phyloP scores from a whole-genome alignment of 2,113 vertebrate species.

The Rana temporaria region DNA sequence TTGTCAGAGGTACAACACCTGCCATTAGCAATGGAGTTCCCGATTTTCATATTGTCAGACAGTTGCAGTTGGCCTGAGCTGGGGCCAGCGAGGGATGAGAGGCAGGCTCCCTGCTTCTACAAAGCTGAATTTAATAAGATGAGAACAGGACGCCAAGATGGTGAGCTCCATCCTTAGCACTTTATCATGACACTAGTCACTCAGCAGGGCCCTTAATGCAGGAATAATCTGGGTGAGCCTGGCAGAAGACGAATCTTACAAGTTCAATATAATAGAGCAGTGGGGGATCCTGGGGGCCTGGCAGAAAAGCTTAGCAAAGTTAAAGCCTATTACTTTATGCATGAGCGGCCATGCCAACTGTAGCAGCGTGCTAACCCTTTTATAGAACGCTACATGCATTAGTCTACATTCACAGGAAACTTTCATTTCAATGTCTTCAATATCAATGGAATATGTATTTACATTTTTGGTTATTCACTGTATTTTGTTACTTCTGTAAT shows the following conservation, averaged over 20 bases:
- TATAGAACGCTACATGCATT: slow-evolving; percentile 67
- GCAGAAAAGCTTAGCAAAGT: slow-evolving; percentile 98
- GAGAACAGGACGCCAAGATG: slow-evolving; percentile 91
- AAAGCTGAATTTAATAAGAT: slow-evolving; percentile 96
- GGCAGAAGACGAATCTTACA: slow-evolving; percentile 86
- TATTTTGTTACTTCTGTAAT: slow-evolving; percentile 27
- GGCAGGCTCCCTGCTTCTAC: slow-evolving; percentile 81
- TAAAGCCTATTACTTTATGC: slow-evolving; percentile 94
- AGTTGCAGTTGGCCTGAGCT: slow-evolving; percentile 84
- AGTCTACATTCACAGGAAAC: slow-evolving; percentile 63
- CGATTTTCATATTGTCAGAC: slow-evolving; percentile 89
- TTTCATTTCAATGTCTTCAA: slow-evolving; percentile 71
- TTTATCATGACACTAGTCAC: slow-evolving; percentile 88
- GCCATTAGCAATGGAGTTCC: slow-evolving; percentile 86
- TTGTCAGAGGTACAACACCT: slow-evolving; percentile 77
- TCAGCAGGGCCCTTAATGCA: slow-evolving; percentile 93
- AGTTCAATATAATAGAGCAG: slow-evolving; percentile 96
- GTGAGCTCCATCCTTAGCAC: slow-evolving; percentile 84
- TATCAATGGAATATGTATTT: slow-evolving; percentile 69
- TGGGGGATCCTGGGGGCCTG: slow-evolving; percentile 87
- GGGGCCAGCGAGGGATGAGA: slow-evolving; percentile 83
- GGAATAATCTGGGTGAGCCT: slow-evolving; percentile 91
- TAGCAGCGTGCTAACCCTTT: slow-evolving; percentile 70
- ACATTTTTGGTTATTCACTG: slow-evolving; percentile 65
- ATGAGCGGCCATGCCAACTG: slow-evolving; percentile 85